phyloP scores from a whole-genome alignment of 2,888 invertebrate genomes.

The Tetragnatha montana region DNA sequence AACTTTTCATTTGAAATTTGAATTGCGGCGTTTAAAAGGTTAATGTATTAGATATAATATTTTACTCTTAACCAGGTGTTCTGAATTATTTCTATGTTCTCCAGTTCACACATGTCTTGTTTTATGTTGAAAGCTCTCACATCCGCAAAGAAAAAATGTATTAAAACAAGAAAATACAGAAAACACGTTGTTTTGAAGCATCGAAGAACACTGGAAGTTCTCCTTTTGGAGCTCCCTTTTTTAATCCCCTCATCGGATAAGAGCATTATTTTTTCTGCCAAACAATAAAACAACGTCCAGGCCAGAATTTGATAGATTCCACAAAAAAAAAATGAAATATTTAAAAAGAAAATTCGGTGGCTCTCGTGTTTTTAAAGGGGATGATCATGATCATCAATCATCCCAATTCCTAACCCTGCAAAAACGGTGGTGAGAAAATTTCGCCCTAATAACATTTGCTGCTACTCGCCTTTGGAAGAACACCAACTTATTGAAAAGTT shows the following conservation, averaged over 20 bases:
- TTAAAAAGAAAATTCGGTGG: not conserved
- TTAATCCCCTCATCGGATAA: not conserved
- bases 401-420: constrained; percentile 6
- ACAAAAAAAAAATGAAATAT: constrained; percentile 6
- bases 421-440: constrained; percentile 28
- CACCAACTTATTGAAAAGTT: not conserved
- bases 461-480: not conserved
- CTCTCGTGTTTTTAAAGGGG: constrained; percentile 11
- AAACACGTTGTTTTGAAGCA: too few species aligned
- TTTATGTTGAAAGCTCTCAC: too few species aligned
- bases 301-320: not conserved
- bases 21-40: too few species aligned
- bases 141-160: too few species aligned
- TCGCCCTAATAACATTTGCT: constrained; percentile 36
- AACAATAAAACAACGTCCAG: not conserved
- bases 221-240: not conserved
- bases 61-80: too few species aligned
- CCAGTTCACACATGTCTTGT: too few species aligned
- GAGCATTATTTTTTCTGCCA: not conserved
- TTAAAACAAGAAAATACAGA: too few species aligned
- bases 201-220: too few species aligned
- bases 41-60: too few species aligned
- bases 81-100: too few species aligned
- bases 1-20: too few species aligned
- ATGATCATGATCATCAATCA: constrained; percentile 29